Base-by-base conservation (phyloP, 2,888 invertebrate genomes). In the Cabera pusaria region DNA sequence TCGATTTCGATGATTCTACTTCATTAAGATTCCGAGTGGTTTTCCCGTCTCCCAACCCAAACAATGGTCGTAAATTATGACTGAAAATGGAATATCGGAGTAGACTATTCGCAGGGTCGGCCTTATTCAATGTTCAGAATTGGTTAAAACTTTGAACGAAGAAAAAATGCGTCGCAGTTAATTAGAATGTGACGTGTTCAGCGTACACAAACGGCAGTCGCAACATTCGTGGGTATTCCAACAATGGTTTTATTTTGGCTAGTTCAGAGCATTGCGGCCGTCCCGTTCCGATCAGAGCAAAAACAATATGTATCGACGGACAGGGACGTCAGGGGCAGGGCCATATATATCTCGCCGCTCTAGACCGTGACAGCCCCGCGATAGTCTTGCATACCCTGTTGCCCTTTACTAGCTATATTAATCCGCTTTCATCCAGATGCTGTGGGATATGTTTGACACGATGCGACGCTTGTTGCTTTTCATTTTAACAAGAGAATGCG, bases 331-430 rank as follows among this genome's bases (percentile, higher is more conserved):
- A n/a, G n/a, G n/a, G 14, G 14, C 2, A 2, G 34, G 29, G 28
- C 37, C 33, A 35, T 49, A 27, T 34, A 57, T 59, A 56, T 54
- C 49, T 49, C 51, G 37, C 42, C 29, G 59, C 56, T 43, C 48
- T 55, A 48, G 53, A 58, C 55, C 59, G 56, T 49, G 51, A 41
- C 52, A 41, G 38, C 39, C 29, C 19, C 27, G 46, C 48, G 35
- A 35, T 25, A 26, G 29, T 32, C 29, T 38, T 35, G 53, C 42
- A 44, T 47, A 38, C 49, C 49, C 24, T 26, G 31, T 14, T 35
- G 48, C 32, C n/a, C n/a, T 18, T 35, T 21, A 11, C 23, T 29
- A 32, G 18, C 25, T 20, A 25, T 29, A 16, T 8, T 11, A 39
- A 39, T 43, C 41, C 42, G 41, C 44, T 45, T 49, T 42, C 47